These are phyloP conservation scores for Gobio occitaniae DNA, from an alignment of 2,797 vertebrate genomes.

Conservation along the genomic window DNA sequence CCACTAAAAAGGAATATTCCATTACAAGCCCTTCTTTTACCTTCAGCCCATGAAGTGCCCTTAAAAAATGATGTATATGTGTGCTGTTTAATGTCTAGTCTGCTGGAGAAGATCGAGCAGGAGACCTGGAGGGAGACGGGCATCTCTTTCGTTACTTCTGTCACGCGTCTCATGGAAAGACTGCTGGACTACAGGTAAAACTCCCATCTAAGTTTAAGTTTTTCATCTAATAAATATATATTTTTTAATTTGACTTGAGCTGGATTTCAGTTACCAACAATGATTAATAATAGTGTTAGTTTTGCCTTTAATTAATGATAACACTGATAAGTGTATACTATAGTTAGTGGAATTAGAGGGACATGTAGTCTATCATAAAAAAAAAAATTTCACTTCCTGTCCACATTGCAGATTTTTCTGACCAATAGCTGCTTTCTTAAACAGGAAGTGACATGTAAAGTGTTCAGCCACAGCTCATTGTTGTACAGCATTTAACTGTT, in stretches of 20 bases:
- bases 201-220: background rate
- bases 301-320: background rate
- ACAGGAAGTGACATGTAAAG: background rate
- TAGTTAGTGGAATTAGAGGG: background rate
- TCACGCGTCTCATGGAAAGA: conserved; percentile 96
- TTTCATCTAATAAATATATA: too few relatives aligned
- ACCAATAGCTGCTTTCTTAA: background rate
- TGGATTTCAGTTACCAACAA: background rate
- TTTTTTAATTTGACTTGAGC: background rate
- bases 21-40: conserved; percentile 22
- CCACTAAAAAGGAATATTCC: conserved; percentile 32
- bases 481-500: background rate
- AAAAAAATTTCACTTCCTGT: too few relatives aligned
- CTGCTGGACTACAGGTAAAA: conserved; percentile 95
- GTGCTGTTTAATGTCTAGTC: conserved; percentile 70
- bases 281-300: background rate
- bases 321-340: background rate
- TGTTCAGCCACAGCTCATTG: background rate
- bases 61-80: background rate
- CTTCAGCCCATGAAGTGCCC: background rate
- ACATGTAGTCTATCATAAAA: background rate
- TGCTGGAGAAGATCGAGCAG: conserved; percentile 98
- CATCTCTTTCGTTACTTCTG: conserved; percentile 96
- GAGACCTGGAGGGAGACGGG: conserved; percentile 98
- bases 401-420: background rate